Percentiles rank a stretch among this genome's conserved stretches.
These are phyloP conservation scores for Drosophila tani DNA, from an alignment of 1,140 invertebrate genomes.

Conservation along the genomic window DNA sequence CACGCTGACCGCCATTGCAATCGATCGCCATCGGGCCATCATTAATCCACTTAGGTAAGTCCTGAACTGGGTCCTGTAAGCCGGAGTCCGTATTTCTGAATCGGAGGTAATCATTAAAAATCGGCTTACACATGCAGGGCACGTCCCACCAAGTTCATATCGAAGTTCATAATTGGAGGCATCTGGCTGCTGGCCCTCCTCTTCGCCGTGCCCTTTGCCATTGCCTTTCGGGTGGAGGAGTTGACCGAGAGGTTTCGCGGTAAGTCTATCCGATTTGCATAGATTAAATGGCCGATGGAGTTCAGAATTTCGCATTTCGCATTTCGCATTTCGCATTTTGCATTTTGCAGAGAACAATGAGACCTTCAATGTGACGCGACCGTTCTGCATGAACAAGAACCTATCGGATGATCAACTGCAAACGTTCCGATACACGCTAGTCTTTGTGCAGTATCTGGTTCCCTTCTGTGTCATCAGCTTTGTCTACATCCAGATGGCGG, in stretches of 20 bases:
- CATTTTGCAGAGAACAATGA: conserved; percentile 60
- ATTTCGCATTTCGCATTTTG: background rate
- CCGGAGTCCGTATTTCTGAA: background rate
- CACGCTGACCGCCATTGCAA: conserved; percentile 92
- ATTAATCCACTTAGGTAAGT: conserved; percentile 89
- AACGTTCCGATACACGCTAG: conserved; percentile 86
- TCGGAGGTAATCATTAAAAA: conserved; percentile 20
- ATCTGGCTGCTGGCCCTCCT: conserved; percentile 89
- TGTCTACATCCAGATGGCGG: conserved; percentile 92
- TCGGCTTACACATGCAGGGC: conserved; percentile 86
- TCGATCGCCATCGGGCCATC: conserved; percentile 91
- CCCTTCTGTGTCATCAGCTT: conserved; percentile 91
- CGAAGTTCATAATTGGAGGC: conserved; percentile 88
- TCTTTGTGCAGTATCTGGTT: conserved; percentile 90
- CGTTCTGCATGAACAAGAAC: conserved; percentile 87
- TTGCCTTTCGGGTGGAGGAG: conserved; percentile 87
- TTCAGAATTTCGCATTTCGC: background rate
- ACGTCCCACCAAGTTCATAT: conserved; percentile 88
- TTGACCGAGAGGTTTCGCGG: conserved; percentile 75
- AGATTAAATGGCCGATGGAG: background rate
- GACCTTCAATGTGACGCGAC: conserved; percentile 83
- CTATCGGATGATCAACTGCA: conserved; percentile 86
- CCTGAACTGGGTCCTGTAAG: background rate
- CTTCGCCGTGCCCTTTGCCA: conserved; percentile 89
- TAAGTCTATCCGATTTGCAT: conserved; percentile 45